These are phyloP conservation scores for Thermophis baileyi DNA, from an alignment of 2,113 vertebrate species.

Conservation along the genomic window DNA sequence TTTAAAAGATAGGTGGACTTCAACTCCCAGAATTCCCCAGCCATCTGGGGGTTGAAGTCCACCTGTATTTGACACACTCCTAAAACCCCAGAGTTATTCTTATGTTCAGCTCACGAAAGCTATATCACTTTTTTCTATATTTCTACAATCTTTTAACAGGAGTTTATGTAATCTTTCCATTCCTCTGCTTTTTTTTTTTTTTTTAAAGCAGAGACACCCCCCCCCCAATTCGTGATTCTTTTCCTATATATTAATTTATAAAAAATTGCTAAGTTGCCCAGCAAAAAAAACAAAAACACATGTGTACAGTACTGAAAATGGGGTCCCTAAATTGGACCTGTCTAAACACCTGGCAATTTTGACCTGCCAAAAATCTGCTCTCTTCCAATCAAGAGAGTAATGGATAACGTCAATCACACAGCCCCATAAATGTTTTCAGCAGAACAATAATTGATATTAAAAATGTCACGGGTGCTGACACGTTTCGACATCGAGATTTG, in stretches of 20 bases:
- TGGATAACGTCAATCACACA: slow-evolving; percentile 21
- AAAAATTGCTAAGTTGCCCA: not conserved
- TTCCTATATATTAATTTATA: not conserved
- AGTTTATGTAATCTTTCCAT: not conserved
- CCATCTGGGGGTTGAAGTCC: no score
- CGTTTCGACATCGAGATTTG: not conserved
- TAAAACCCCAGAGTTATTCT: not conserved
- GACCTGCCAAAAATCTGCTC: not conserved
- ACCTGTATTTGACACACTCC: not conserved
- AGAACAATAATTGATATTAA: slow-evolving; percentile 28
- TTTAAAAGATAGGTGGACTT: no score
- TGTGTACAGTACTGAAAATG: not conserved
- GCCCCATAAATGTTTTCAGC: not conserved
- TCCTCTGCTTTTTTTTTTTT: not conserved
- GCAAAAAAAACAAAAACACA: no score
- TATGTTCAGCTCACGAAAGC: not conserved
- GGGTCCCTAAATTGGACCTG: not conserved
- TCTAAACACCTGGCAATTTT: slow-evolving; percentile 17
- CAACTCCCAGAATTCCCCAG: no score
- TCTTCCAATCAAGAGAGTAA: not conserved
- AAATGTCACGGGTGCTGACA: slow-evolving; percentile 3
- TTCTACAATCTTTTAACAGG: not conserved
- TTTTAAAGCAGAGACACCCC: not conserved
- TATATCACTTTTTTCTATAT: not conserved
- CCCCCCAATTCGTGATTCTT: not conserved